Evolutionary conservation across 2,113 vertebrate species (phyloP).

Genomic region (Nicator chloris): DNA sequence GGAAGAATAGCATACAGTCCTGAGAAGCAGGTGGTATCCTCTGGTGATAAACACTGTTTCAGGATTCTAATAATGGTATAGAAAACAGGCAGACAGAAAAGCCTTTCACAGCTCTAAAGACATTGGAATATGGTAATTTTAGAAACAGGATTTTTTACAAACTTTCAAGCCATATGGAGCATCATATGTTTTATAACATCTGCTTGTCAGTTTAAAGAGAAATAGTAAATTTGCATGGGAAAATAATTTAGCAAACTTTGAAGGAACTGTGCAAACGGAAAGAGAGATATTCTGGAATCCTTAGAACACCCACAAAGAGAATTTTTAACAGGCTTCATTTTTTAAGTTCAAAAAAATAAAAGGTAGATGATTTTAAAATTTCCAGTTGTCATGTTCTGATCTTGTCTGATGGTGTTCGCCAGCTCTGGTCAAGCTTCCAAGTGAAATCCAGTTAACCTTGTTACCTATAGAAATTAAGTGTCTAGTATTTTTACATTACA

Average conservation of each 20-base stretch:
- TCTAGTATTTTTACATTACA: neutral
- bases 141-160: neutral
- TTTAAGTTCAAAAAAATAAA: neutral
- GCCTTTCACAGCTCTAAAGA: neutral
- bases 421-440: neutral
- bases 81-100: neutral
- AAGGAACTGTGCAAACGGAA: neutral
- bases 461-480: neutral
- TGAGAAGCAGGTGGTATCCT: neutral
- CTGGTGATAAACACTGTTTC: neutral
- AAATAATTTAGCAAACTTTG: neutral
- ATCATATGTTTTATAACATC: neutral
- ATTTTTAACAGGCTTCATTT: neutral
- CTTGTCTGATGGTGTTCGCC: neutral
- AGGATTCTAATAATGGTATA: neutral
- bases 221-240: neutral
- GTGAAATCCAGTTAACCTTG: neutral
- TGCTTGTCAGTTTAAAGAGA: constrained; percentile 5
- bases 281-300: neutral
- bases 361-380: neutral
- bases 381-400: neutral
- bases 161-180: neutral
- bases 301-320: neutral
- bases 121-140: neutral
- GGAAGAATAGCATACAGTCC: neutral